These are phyloP conservation scores for Myotis vivesi DNA, from an alignment of 2,797 vertebrate species.

Conservation along the genomic window DNA sequence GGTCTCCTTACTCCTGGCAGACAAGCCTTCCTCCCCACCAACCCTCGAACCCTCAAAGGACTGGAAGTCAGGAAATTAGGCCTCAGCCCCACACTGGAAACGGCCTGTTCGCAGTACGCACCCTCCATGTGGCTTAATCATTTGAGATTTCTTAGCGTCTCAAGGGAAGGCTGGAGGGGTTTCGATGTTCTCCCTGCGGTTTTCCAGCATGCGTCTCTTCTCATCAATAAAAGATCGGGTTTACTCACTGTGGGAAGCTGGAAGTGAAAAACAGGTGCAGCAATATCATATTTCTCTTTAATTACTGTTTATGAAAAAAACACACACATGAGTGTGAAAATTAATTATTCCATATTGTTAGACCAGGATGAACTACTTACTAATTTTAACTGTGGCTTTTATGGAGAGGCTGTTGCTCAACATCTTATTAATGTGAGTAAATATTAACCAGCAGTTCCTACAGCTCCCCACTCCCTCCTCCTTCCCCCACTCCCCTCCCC, in stretches of 20 bases:
- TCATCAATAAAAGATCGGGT: constrained; percentile 84
- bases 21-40: not conserved
- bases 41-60: not conserved
- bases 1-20: not conserved
- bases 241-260: constrained; percentile 75
- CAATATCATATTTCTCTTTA: constrained; percentile 83
- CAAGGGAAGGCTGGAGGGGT: constrained; percentile 67
- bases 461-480: not conserved
- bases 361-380: constrained; percentile 79
- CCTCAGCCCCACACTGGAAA: not conserved
- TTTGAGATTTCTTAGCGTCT: constrained; percentile 76
- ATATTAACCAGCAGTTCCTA: constrained; percentile 67
- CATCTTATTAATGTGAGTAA: constrained; percentile 75
- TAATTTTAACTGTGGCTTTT: constrained; percentile 81
- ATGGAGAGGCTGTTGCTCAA: constrained; percentile 65
- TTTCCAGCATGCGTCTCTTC: constrained; percentile 75
- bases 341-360: constrained; percentile 83
- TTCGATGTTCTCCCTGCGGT: constrained; percentile 70
- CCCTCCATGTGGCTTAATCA: constrained; percentile 76
- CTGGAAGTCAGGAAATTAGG: constrained; percentile 41
- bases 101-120: constrained; percentile 22
- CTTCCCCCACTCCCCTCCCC: not conserved
- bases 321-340: constrained; percentile 71
- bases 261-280: constrained; percentile 83
- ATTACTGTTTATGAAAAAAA: constrained; percentile 81